phyloP scores from a whole-genome alignment of 2,888 invertebrate species.

The Pinctada fucata region DNA sequence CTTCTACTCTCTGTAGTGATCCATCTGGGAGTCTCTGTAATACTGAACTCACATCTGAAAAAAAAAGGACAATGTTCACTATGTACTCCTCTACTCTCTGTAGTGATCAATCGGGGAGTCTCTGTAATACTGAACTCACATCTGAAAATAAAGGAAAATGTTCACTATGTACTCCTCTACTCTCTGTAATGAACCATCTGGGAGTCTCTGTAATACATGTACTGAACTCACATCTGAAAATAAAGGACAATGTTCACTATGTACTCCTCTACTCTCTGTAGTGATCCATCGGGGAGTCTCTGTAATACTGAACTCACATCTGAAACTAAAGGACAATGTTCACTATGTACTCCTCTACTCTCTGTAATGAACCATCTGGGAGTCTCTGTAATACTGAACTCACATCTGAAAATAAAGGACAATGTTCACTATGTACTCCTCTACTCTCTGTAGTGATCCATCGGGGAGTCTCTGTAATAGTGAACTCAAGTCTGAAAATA shows the following conservation, averaged over 20 bases:
- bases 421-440: slow-evolving; percentile 28
- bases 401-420: background rate
- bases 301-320: background rate
- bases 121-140: no score
- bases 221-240: background rate
- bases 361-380: slow-evolving; percentile 26
- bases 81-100: slow-evolving; percentile 35
- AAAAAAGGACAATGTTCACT: background rate
- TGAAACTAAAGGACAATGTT: background rate
- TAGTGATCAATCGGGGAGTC: slow-evolving; percentile 24
- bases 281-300: slow-evolving; percentile 21
- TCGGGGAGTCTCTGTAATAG: slow-evolving; percentile 19
- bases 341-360: slow-evolving; percentile 27
- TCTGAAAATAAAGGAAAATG: background rate
- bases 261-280: slow-evolving; percentile 30
- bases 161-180: no score
- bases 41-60: background rate
- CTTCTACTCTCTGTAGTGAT: slow-evolving; percentile 23
- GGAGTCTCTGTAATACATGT: slow-evolving; percentile 1
- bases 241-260: slow-evolving; percentile 5
- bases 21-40: slow-evolving; percentile 20
- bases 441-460: slow-evolving; percentile 24
- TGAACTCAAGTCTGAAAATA: slow-evolving; percentile 11
- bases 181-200: background rate
- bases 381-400: slow-evolving; percentile 4